These are phyloP conservation scores for Thera britannica DNA, from an alignment of 2,888 invertebrate genomes.

Conservation along the genomic window DNA sequence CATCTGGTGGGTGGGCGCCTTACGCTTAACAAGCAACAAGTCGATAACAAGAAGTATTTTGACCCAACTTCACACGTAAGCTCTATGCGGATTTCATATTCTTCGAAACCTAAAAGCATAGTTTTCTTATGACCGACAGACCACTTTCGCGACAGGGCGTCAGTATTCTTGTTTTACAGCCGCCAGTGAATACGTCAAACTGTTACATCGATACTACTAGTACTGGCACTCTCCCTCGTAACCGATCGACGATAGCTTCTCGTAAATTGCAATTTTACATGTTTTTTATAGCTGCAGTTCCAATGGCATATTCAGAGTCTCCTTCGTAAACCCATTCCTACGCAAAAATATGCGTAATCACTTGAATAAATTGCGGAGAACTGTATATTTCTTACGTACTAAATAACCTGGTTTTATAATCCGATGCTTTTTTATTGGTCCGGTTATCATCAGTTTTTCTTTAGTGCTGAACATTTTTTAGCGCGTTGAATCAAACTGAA, in stretches of 20 bases:
- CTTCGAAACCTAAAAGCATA: slow-evolving; percentile 6
- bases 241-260: slow-evolving; percentile 27
- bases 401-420: not conserved
- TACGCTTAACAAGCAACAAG: too few relatives aligned
- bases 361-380: slow-evolving; percentile 1
- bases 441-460: not conserved
- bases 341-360: slow-evolving; percentile 14
- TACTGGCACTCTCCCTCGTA: slow-evolving; percentile 22
- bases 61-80: slow-evolving; percentile 8
- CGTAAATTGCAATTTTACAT: slow-evolving; percentile 43
- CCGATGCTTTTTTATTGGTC: not conserved
- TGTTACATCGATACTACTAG: slow-evolving; percentile 25
- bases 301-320: slow-evolving; percentile 31
- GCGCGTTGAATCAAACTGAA: not conserved
- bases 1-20: too few relatives aligned
- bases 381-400: slow-evolving; percentile 1
- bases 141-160: slow-evolving; percentile 18
- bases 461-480: not conserved
- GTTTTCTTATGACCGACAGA: slow-evolving; percentile 8
- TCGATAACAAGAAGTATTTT: too few relatives aligned
- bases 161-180: slow-evolving; percentile 25
- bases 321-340: slow-evolving; percentile 30
- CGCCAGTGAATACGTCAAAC: slow-evolving; percentile 31
- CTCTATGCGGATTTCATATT: not conserved
- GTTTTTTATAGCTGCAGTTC: slow-evolving; percentile 36